Evolutionary conservation across 2,888 invertebrate genomes (phyloP).

Genomic region (Elmis aenea): DNA sequence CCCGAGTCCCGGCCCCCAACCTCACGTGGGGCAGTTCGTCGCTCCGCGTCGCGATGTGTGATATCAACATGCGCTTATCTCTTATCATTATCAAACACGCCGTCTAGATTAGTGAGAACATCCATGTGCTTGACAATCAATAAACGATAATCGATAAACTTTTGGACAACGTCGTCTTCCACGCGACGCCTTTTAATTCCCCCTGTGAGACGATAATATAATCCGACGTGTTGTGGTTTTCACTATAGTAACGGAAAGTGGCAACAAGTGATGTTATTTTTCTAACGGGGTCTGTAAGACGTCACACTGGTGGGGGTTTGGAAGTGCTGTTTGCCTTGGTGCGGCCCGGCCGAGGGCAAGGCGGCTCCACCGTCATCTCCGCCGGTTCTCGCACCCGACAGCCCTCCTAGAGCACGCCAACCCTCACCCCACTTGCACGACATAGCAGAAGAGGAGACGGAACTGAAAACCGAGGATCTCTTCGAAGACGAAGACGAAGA

Average conservation of each 20-base stretch:
- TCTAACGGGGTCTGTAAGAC: slow-evolving; percentile 32
- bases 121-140: slow-evolving; percentile 34
- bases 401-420: slow-evolving; percentile 57
- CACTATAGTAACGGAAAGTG: no score
- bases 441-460: slow-evolving; percentile 76
- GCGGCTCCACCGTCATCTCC: slow-evolving; percentile 36
- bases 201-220: background rate
- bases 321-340: slow-evolving; percentile 80
- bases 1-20: slow-evolving; percentile 17
- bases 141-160: slow-evolving; percentile 31
- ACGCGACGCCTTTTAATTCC: background rate
- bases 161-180: slow-evolving; percentile 3
- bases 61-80: slow-evolving; percentile 10
- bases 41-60: slow-evolving; percentile 7
- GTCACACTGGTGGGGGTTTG: slow-evolving; percentile 71
- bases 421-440: slow-evolving; percentile 70
- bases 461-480: slow-evolving; percentile 52
- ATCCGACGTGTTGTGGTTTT: no score
- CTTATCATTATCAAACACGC: slow-evolving; percentile 9
- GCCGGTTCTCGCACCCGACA: slow-evolving; percentile 51
- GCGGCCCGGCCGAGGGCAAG: slow-evolving; percentile 61
- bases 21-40: slow-evolving; percentile 9
- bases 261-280: slow-evolving; percentile 30
- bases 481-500: slow-evolving; percentile 52
- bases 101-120: slow-evolving; percentile 23